Evolutionary conservation across 1,140 invertebrate genomes (phyloP).

Genomic region (Samia ricini): DNA sequence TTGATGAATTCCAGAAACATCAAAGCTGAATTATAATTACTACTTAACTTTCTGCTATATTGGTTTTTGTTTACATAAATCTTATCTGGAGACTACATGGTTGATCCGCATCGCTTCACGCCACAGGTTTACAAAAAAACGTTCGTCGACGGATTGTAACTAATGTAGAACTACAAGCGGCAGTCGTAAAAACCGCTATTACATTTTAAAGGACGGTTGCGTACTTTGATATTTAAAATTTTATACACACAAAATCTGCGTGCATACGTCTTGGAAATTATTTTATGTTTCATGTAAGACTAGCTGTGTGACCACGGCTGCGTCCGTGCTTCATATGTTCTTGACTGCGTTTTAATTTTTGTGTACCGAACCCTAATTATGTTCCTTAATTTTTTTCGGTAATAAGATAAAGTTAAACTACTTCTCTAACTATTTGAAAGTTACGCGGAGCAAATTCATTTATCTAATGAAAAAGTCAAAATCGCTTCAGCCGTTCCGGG

Average conservation of each 20-base stretch:
- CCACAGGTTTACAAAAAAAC: background rate
- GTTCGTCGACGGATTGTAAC: background rate
- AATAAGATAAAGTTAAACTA: too few relatives aligned
- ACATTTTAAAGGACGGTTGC: background rate
- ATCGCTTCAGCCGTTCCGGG: too few relatives aligned
- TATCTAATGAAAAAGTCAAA: too few relatives aligned
- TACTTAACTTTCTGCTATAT: background rate
- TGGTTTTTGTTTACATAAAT: background rate
- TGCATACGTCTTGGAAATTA: background rate
- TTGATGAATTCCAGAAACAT: background rate
- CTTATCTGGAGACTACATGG: background rate
- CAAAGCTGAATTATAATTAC: background rate
- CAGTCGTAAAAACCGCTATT: background rate
- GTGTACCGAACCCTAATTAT: too few relatives aligned
- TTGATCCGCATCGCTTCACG: background rate
- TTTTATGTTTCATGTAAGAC: background rate
- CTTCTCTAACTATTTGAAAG: too few relatives aligned
- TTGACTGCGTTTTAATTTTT: too few relatives aligned
- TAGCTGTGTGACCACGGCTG: too few relatives aligned
- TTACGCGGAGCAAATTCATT: too few relatives aligned
- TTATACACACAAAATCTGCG: background rate
- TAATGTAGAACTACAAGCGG: background rate
- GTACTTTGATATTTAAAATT: background rate
- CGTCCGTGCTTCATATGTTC: too few relatives aligned
- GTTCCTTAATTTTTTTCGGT: too few relatives aligned